Evolutionary conservation across 92 coral and sea anemone species (phyloP).

Genomic region (Epizoanthus scotinus): DNA sequence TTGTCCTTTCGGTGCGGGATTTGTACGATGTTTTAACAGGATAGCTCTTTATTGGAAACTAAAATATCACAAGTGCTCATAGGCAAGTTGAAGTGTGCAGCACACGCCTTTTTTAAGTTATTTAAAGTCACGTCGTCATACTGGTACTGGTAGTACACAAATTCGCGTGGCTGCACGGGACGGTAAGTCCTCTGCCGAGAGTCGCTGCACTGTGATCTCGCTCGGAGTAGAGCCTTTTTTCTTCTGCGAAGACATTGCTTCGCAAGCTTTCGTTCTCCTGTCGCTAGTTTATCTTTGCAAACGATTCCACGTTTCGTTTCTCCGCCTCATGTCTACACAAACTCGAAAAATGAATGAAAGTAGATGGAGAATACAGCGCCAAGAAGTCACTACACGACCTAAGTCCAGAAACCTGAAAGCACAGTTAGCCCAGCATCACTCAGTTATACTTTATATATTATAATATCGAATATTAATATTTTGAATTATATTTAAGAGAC

Average conservation of each 20-base stretch:
- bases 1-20: slow-evolving; percentile 57
- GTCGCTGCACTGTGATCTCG: slow-evolving; percentile 49
- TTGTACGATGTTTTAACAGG: slow-evolving; percentile 39
- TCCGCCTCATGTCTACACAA: too few species aligned
- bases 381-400: too few species aligned
- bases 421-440: too few species aligned
- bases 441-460: too few species aligned
- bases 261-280: too few species aligned
- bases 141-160: slow-evolving; percentile 34
- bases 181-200: slow-evolving; percentile 39
- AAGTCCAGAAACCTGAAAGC: too few species aligned
- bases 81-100: slow-evolving; percentile 43
- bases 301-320: too few species aligned
- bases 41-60: slow-evolving; percentile 46
- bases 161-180: slow-evolving; percentile 57
- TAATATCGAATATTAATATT: too few species aligned
- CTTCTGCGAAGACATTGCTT: background rate
- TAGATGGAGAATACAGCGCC: too few species aligned
- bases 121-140: slow-evolving; percentile 42
- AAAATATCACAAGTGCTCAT: slow-evolving; percentile 39
- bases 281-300: too few species aligned
- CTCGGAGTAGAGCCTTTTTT: slow-evolving; percentile 35
- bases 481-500: too few species aligned
- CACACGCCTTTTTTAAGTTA: slow-evolving; percentile 50
- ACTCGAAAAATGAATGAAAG: too few species aligned